phyloP scores from a whole-genome alignment of 1,140 invertebrate genomes.

The Ptiloglossa arizonensis region DNA sequence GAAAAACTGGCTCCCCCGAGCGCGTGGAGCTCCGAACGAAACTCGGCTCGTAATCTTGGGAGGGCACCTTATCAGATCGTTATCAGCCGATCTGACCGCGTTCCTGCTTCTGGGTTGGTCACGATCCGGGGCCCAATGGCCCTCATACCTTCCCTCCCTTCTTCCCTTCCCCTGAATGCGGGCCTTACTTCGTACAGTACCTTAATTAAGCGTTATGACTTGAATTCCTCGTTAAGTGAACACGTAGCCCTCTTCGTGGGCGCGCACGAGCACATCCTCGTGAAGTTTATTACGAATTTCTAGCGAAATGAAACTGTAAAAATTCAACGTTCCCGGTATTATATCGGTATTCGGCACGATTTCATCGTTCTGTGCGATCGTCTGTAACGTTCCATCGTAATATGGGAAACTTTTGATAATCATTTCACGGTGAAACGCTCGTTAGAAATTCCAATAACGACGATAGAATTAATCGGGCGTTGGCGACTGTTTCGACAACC shows the following conservation, averaged over 20 bases:
- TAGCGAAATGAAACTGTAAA: not conserved
- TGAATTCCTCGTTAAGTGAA: slow-evolving; percentile 79
- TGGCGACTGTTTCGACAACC: too few species aligned
- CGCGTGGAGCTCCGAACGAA: slow-evolving; percentile 34
- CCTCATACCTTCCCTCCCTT: slow-evolving; percentile 54
- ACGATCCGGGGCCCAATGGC: slow-evolving; percentile 74
- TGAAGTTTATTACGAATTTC: slow-evolving; percentile 41
- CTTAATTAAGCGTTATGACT: slow-evolving; percentile 83
- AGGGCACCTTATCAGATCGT: slow-evolving; percentile 80
- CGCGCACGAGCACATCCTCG: slow-evolving; percentile 47
- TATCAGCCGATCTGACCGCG: slow-evolving; percentile 80
- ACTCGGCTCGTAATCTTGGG: slow-evolving; percentile 75
- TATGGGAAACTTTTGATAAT: not conserved
- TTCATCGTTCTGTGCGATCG: too few species aligned
- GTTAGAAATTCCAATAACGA: too few species aligned
- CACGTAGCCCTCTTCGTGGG: slow-evolving; percentile 64
- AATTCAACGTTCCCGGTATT: not conserved
- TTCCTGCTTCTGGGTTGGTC: slow-evolving; percentile 78
- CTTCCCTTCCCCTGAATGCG: slow-evolving; percentile 42
- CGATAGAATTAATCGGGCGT: too few species aligned
- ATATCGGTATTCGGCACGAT: too few species aligned
- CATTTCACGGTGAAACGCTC: too few species aligned
- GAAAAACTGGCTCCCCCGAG: slow-evolving; percentile 38
- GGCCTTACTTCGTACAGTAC: slow-evolving; percentile 72
- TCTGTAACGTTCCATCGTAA: too few species aligned